Evolutionary conservation across 1,140 invertebrate genomes (phyloP), one percentile per base, ranked within the genome.

Genomic region (Zaprionus lachaisei): DNA sequence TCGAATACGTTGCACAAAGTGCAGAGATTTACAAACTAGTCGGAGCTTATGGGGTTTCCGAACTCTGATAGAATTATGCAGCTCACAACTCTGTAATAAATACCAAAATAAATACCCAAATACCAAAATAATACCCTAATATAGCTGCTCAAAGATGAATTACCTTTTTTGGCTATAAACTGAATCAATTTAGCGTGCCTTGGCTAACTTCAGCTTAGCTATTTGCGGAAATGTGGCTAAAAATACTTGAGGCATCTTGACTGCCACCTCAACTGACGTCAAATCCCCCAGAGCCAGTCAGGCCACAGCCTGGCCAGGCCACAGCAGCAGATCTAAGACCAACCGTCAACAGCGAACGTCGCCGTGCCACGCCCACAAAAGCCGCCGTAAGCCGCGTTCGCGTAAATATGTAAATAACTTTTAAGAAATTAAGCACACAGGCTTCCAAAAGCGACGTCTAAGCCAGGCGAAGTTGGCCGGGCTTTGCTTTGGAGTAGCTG

Each of bases 341-440:
- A 69, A 47, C 34, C 44, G 63, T 66, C 70, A 73, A 77, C 74
- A 85, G 55, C 69, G 51, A 55, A 63, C 51, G 55, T 24, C 49
- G 37, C 24, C 31, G 15, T 44, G 28, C 38, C 74, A 71, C 65
- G 47, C 63, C 37, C 17, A 47, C 70, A 72, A 17, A 56, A 51
- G 55, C 62, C 24, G 20, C 61, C 63, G 47, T 82, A 86, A 85
- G 83, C 65, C 51, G 47, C 68, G 67, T 41, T 75, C 67, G 81
- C 83, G 51, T 65, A 87, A 89, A 89, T 89, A 89, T 89, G 84
- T 89, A 89, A 89, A 89, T 89, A 89, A 90, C 84, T 89, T 90
- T 89, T 89, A 89, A 89, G 84, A 87, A 87, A 87, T 87, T 87
- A 87, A 76, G 85, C 84, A 75, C 84, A 90, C 84, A 75, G 85